Evolutionary conservation across 2,888 invertebrate genomes (phyloP).

Genomic region (Epsilonema sp.): DNA sequence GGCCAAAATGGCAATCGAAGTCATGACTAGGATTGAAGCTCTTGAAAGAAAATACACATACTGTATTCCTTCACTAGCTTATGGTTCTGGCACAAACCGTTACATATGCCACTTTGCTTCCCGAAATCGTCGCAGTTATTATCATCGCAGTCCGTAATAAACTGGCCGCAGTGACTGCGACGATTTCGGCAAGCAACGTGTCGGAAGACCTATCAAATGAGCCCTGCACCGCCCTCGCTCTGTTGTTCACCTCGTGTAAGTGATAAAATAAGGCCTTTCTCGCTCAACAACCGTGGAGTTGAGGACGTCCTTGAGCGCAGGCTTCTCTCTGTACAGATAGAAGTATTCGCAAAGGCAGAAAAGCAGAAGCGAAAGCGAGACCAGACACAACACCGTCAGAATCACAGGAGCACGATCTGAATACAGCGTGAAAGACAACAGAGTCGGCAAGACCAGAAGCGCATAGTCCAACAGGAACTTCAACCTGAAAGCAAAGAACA

Average conservation of each 20-base stretch:
- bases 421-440: slow-evolving; percentile 13
- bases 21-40: slow-evolving; percentile 37
- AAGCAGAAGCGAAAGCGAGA: slow-evolving; percentile 4
- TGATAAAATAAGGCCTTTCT: slow-evolving; percentile 17
- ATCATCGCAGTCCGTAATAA: no score
- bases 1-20: slow-evolving; percentile 63
- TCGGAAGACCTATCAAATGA: no score
- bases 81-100: no score
- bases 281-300: slow-evolving; percentile 2
- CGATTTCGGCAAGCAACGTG: no score
- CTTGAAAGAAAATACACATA: no score
- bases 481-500: slow-evolving; percentile 18
- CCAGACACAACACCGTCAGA: not conserved
- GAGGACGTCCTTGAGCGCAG: not conserved
- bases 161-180: no score
- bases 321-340: slow-evolving; percentile 3
- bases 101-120: no score
- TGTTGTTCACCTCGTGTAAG: slow-evolving; percentile 16
- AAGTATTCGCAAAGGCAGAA: slow-evolving; percentile 10
- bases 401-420: slow-evolving; percentile 9
- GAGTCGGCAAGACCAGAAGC: slow-evolving; percentile 14
- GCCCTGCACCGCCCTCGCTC: no score
- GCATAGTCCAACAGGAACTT: slow-evolving; percentile 17
- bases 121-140: no score
- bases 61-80: no score